A percentile compares a stretch with the other conserved stretches of the same genome.
Evolutionary conservation across 2,888 invertebrate species (phyloP).

Genomic region (Lepidonotus clava): DNA sequence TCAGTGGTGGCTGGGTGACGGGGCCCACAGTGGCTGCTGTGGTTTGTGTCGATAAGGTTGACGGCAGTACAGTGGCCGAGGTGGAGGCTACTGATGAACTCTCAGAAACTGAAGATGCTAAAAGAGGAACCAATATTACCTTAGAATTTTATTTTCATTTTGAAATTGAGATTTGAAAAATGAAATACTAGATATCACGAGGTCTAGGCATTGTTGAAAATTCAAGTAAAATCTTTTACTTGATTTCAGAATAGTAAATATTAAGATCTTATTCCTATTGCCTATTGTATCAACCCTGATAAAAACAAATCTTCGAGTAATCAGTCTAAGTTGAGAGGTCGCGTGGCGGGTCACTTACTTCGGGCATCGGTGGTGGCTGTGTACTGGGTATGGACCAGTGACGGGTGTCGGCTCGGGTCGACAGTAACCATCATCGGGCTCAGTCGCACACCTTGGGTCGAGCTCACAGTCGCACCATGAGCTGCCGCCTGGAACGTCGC

Average conservation of each 20-base stretch:
- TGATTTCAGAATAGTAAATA: too few species aligned
- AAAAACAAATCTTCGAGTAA: too few species aligned
- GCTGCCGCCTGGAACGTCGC: slow-evolving; percentile 68
- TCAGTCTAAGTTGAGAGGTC: background rate
- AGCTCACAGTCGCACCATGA: slow-evolving; percentile 57
- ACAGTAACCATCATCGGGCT: slow-evolving; percentile 69
- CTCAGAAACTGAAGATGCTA: background rate
- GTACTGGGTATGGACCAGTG: slow-evolving; percentile 37
- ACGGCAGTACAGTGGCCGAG: background rate
- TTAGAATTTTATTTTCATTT: too few species aligned
- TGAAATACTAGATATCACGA: too few species aligned
- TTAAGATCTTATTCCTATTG: too few species aligned
- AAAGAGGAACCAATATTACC: background rate
- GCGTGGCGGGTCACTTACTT: slow-evolving; percentile 14
- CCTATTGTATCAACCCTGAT: too few species aligned
- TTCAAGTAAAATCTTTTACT: too few species aligned
- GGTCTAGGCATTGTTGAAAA: background rate
- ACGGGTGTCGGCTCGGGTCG: slow-evolving; percentile 60
- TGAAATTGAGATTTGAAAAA: too few species aligned
- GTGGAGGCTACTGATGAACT: background rate
- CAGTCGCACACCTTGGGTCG: slow-evolving; percentile 61
- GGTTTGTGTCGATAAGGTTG: background rate
- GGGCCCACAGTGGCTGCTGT: background rate
- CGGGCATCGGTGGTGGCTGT: slow-evolving; percentile 21
- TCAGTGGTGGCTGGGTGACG: background rate